Conservation (phyloP, 2,888 invertebrate genomes). For the Ennomos fuscantarius region DNA sequence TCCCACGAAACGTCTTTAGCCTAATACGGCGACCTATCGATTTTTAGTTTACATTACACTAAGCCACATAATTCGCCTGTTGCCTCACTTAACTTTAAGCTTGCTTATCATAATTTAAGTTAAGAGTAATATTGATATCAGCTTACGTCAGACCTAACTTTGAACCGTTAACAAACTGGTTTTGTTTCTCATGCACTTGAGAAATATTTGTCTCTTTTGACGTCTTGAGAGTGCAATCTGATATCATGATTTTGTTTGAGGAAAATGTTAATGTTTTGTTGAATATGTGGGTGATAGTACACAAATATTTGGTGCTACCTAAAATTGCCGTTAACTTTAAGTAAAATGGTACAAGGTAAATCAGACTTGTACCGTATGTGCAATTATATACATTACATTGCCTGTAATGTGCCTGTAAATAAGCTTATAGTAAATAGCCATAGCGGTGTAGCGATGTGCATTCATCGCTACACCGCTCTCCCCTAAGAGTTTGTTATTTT, state of each 20-base stretch:
- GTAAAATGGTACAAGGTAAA: too few species aligned
- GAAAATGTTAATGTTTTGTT: conserved; percentile 1
- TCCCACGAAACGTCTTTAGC: neutral
- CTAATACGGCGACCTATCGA: conserved; percentile 6
- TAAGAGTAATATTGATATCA: conserved; percentile 35
- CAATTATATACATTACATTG: too few species aligned
- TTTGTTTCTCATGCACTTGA: conserved; percentile 27
- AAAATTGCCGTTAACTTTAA: too few species aligned
- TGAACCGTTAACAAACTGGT: conserved; percentile 40
- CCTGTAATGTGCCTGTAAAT: too few species aligned
- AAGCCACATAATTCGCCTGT: conserved; percentile 33
- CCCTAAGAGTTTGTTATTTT: too few species aligned
- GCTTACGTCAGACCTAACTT: conserved; percentile 38
- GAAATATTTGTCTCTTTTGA: conserved; percentile 30
- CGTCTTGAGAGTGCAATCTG: conserved; percentile 22
- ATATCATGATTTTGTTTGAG: conserved; percentile 17
- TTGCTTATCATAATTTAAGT: conserved; percentile 38
- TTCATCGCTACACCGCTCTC: too few species aligned
- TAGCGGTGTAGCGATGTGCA: too few species aligned
- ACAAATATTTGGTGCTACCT: too few species aligned
- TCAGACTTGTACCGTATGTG: too few species aligned
- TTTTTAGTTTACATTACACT: conserved; percentile 17
- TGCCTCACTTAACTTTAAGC: conserved; percentile 35
- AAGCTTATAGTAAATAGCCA: too few species aligned
- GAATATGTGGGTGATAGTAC: too few species aligned